phyloP scores from a whole-genome alignment of 2,888 invertebrate genomes.

The Eupithecia dodoneata region DNA sequence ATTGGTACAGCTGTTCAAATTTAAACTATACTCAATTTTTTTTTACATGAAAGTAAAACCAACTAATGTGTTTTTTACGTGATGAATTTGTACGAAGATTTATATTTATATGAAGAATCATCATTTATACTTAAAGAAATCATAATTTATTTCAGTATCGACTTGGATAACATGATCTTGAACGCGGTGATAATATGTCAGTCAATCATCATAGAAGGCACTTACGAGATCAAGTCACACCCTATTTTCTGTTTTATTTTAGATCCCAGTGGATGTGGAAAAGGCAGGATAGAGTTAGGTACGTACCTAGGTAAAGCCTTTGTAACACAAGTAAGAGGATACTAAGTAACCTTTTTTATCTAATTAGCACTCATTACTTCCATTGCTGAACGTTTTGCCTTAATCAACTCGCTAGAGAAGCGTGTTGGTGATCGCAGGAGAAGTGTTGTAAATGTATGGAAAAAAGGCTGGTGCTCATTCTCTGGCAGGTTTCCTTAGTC shows the following conservation, averaged over 20 bases:
- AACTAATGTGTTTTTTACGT: too few relatives aligned
- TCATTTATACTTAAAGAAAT: not conserved
- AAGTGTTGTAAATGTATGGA: not conserved
- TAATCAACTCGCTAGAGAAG: too few relatives aligned
- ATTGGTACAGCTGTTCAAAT: not conserved
- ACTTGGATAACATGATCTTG: not conserved
- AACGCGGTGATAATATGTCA: not conserved
- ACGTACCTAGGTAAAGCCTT: not conserved
- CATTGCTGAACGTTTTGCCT: not conserved
- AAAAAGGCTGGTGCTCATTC: not conserved
- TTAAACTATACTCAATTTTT: not conserved
- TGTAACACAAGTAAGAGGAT: not conserved
- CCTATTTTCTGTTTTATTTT: constrained; percentile 1
- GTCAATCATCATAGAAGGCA: not conserved
- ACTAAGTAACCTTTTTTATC: not conserved
- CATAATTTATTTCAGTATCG: not conserved
- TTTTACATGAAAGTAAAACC: not conserved
- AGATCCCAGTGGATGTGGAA: not conserved
- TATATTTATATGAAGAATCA: too few relatives aligned
- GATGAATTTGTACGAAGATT: too few relatives aligned
- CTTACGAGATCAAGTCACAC: not conserved
- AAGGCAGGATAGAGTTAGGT: not conserved
- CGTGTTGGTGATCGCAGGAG: not conserved
- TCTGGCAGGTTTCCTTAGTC: not conserved
- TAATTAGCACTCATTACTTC: not conserved